Percentiles rank a stretch among this genome's conserved stretches.
Conservation (phyloP, 2,888 invertebrate species). For the Lasioglossum lativentre region DNA sequence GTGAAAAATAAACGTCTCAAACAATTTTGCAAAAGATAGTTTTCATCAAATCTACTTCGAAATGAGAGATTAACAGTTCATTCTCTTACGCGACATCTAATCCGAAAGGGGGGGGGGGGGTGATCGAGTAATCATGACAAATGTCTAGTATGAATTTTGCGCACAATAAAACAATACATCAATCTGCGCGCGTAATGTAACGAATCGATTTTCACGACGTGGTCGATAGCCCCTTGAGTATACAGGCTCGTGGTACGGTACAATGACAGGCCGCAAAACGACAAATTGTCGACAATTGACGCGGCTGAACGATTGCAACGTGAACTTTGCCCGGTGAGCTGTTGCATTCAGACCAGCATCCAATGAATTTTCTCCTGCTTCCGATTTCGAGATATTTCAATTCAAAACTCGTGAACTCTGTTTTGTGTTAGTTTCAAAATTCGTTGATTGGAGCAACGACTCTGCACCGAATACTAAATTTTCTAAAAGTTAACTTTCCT, state of each 20-base stretch:
- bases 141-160: conserved; percentile 29
- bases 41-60: background rate
- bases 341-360: conserved; percentile 27
- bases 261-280: conserved; percentile 63
- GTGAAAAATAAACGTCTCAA: background rate
- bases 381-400: conserved; percentile 31
- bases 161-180: conserved; percentile 46
- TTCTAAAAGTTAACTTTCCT: background rate
- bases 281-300: conserved; percentile 74
- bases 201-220: conserved; percentile 55
- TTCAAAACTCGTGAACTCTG: conserved; percentile 13
- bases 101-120: background rate
- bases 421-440: background rate
- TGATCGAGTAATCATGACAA: background rate
- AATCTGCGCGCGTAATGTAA: conserved; percentile 46
- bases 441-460: background rate
- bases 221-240: conserved; percentile 36
- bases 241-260: conserved; percentile 13
- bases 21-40: background rate
- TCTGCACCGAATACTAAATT: background rate
- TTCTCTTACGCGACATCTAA: background rate
- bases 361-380: conserved; percentile 46
- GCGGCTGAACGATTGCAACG: conserved; percentile 68
- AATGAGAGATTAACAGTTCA: background rate
- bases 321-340: conserved; percentile 69